Evolutionary conservation across 37 sponge, comb jelly and placozoan species (phyloP).

Genomic region (Theonella swinhoei): DNA sequence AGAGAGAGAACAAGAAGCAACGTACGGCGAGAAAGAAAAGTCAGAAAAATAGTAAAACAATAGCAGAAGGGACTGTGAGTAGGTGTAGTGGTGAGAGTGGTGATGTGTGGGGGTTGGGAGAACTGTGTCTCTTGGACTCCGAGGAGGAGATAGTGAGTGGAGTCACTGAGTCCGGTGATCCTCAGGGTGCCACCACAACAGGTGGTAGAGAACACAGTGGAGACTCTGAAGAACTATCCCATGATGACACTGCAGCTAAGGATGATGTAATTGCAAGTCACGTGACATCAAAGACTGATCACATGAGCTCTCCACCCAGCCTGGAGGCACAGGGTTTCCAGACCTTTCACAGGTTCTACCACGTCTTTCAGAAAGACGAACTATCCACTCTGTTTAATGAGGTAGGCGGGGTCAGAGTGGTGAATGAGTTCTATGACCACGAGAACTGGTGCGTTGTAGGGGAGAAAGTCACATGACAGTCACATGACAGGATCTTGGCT

Average conservation of each 20-base stretch:
- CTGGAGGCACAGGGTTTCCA: conserved; percentile 40
- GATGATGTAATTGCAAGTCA: neutral
- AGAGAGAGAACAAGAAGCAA: neutral
- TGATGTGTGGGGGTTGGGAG: neutral
- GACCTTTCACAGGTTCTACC: conserved; percentile 92
- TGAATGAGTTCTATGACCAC: conserved; percentile 88
- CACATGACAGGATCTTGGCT: neutral
- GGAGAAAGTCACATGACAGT: conserved; percentile 24
- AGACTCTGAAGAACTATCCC: neutral
- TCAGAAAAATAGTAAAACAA: neutral
- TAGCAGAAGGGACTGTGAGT: neutral
- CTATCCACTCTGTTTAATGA: conserved; percentile 45
- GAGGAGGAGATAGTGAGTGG: neutral
- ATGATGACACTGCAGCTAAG: neutral
- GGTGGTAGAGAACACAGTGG: no score
- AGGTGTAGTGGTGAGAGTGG: neutral
- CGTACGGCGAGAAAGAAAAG: neutral
- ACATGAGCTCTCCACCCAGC: neutral
- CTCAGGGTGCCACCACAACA: neutral
- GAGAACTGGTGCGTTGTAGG: conserved; percentile 97
- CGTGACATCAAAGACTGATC: neutral
- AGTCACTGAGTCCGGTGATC: neutral
- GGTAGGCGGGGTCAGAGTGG: conserved; percentile 39
- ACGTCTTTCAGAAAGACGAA: conserved; percentile 91
- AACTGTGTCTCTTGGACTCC: neutral